phyloP scores from a whole-genome alignment of 2,888 invertebrate species.

The Desoria tigrina region DNA sequence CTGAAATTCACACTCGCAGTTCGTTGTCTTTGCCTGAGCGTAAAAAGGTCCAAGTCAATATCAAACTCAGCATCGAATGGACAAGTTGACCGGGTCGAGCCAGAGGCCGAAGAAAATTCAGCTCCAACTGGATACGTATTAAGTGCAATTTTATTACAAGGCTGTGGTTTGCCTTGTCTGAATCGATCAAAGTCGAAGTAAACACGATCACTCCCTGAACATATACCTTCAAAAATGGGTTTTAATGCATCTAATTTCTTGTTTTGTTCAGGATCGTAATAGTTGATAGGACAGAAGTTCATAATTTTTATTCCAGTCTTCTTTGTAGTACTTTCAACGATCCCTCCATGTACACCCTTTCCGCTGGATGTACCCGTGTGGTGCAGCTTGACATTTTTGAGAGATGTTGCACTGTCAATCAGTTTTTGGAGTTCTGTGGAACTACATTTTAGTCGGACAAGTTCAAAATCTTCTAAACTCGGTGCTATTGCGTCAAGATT shows the following conservation, averaged over 20 bases:
- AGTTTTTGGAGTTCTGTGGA: conserved; percentile 35
- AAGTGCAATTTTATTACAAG: not conserved
- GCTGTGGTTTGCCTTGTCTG: conserved; percentile 34
- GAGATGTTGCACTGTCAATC: conserved; percentile 29
- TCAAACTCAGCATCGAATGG: too few species aligned
- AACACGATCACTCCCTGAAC: conserved; percentile 33
- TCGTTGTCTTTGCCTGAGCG: too few species aligned
- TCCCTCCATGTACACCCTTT: conserved; percentile 39
- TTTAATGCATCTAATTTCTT: conserved; percentile 37
- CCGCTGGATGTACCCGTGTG: conserved; percentile 31
- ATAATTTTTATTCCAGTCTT: conserved; percentile 35
- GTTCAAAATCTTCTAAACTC: conserved; percentile 33
- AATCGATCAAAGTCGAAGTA: conserved; percentile 40
- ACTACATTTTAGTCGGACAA: conserved; percentile 33
- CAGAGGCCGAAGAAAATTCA: too few species aligned
- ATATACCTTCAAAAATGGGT: conserved; percentile 27
- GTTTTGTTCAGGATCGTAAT: conserved; percentile 31
- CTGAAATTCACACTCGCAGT: too few species aligned
- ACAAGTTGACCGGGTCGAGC: too few species aligned
- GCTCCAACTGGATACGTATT: too few species aligned
- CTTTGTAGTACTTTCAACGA: conserved; percentile 34
- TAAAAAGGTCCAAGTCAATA: too few species aligned
- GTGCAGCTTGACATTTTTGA: conserved; percentile 30
- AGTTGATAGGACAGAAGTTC: conserved; percentile 37
- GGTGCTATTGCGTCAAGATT: conserved; percentile 32